Base-by-base conservation (phyloP, 2,797 vertebrate species). In the Chelonia mydas region DNA sequence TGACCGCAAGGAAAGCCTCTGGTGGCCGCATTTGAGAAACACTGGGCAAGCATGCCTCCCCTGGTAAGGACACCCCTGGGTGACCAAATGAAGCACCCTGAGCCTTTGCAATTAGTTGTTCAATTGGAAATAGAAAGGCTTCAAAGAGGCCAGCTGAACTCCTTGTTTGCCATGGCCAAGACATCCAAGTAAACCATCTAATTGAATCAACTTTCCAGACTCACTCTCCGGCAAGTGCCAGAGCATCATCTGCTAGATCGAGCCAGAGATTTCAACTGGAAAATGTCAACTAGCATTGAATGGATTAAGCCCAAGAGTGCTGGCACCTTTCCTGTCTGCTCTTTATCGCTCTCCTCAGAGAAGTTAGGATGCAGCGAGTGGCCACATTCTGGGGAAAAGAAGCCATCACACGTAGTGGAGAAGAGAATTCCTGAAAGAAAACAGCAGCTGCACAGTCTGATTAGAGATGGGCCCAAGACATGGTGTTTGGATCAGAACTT, bases 291-390 rank as follows among this genome's bases (percentile, higher is more conserved):
- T 10, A 31, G 91, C 85, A 78, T 83, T 9, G 82, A 59, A 83
- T 37, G 85, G 97, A 95, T 97, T 93, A 93, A 95, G 41, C 83
- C 86, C 86, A 81, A 72, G 90, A 72, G 88, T 53, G 88, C 41
- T 90, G 94, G 81, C 51, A 0, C 88, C 17, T 1, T 61, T 92
- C 89, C 92, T 96, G 89, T 89, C 77, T 84, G 89, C 86, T 94
- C 86, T 96, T 97, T 96, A 96, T 97, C 97, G 96, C 25, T 0
- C 74, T 93, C 45, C 54, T 94, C 84, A 95, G 90, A 57, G 88
- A 93, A 89, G 90, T 94, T 83, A 1, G 76, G 95, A 88, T 91
- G 57, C 90, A 37, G 74, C 87, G 81, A 90, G 74, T 94, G 94
- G 87, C 93, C 41, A 0, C 68, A 87, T 93, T 95, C 15, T 0